Evolutionary conservation across 1,140 invertebrate species (phyloP).

Genomic region (Calosoma granatense): DNA sequence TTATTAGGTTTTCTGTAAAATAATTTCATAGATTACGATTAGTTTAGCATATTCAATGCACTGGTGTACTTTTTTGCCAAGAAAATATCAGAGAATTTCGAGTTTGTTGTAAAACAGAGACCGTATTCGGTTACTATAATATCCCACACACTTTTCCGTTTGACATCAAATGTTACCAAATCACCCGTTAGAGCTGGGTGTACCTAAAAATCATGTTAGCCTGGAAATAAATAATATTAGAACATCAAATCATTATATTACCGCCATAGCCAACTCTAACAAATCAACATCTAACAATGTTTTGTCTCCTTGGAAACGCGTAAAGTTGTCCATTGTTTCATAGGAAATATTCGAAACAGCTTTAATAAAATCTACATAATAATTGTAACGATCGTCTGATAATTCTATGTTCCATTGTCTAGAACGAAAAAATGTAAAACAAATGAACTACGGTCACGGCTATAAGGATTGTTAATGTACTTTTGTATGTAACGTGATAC

Average conservation of each 20-base stretch:
- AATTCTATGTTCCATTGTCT: slow-evolving; percentile 26
- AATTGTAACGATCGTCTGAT: slow-evolving; percentile 30
- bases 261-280: slow-evolving; percentile 32
- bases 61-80: slow-evolving; percentile 22
- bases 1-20: slow-evolving; percentile 4
- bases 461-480: too few species aligned
- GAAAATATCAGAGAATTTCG: slow-evolving; percentile 28
- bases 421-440: slow-evolving; percentile 14
- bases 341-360: slow-evolving; percentile 40
- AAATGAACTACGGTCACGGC: too few species aligned
- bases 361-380: slow-evolving; percentile 39
- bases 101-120: slow-evolving; percentile 42
- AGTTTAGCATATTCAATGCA: background rate
- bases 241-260: slow-evolving; percentile 31
- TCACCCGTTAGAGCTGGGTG: slow-evolving; percentile 26
- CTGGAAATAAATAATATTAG: background rate
- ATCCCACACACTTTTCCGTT: slow-evolving; percentile 32
- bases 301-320: slow-evolving; percentile 35
- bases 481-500: slow-evolving; percentile 24
- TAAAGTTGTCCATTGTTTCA: slow-evolving; percentile 33
- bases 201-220: slow-evolving; percentile 20
- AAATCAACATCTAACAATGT: slow-evolving; percentile 37
- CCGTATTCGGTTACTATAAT: slow-evolving; percentile 44
- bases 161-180: slow-evolving; percentile 26
- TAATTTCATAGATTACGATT: background rate